A percentile compares a stretch with the other conserved stretches of the same genome.
Evolutionary conservation across 2,797 vertebrate genomes (phyloP).

Genomic region (Cetoscarus ocellatus): DNA sequence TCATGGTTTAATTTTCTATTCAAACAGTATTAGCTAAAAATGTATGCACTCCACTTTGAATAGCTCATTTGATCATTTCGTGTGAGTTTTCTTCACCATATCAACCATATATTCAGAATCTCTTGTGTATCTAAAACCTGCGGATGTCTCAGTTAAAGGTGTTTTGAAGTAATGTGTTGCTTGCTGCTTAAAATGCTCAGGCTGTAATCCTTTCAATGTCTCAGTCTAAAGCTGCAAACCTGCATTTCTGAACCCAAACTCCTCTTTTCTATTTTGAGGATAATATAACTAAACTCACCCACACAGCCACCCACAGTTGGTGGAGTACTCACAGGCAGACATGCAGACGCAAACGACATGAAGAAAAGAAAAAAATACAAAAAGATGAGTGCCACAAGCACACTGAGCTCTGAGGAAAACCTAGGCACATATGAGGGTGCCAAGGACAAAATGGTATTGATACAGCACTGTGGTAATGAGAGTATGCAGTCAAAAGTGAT

Average conservation of each 20-base stretch:
- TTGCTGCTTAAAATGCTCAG: conserved; percentile 3
- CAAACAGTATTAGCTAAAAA: background rate
- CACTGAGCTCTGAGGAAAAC: conserved; percentile 4
- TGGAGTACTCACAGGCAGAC: conserved; percentile 14
- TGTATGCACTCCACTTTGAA: background rate
- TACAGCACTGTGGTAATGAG: conserved; percentile 3
- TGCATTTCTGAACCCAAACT: conserved; percentile 33
- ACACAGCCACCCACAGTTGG: conserved; percentile 38
- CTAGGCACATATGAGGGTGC: background rate
- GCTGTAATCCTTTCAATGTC: conserved; percentile 1
- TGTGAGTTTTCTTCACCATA: background rate
- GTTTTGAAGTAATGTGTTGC: background rate
- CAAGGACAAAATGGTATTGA: conserved; percentile 18
- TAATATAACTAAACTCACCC: conserved; percentile 38
- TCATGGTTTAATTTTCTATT: too few relatives aligned
- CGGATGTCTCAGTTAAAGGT: background rate
- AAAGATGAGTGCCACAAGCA: background rate
- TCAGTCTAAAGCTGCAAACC: conserved; percentile 29
- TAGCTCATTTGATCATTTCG: background rate
- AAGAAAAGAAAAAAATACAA: background rate
- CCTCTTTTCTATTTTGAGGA: conserved; percentile 36
- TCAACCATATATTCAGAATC: background rate
- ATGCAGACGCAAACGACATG: conserved; percentile 17
- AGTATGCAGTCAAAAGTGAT: conserved; percentile 21
- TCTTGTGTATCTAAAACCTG: conserved; percentile 8